Percentiles rank a stretch among this genome's conserved stretches.
These are phyloP conservation scores for Corvus cornix DNA, from an alignment of 2,113 vertebrate genomes.

Conservation along the genomic window DNA sequence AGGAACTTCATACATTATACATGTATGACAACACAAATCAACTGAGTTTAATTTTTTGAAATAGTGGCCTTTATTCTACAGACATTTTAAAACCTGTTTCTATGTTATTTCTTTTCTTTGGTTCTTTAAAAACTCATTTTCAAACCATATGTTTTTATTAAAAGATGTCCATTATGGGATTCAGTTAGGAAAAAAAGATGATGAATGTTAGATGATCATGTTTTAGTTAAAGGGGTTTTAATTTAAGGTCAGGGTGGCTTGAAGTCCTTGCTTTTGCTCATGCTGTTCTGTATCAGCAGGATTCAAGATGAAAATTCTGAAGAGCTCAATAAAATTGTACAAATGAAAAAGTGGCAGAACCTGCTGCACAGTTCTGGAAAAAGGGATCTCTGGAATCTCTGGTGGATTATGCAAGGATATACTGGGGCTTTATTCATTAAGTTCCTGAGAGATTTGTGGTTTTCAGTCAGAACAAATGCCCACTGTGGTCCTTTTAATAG, in stretches of 20 bases:
- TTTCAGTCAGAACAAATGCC: not conserved
- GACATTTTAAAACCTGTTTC: not conserved
- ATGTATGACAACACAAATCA: constrained; percentile 26
- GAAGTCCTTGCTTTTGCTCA: not conserved
- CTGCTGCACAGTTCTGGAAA: not conserved
- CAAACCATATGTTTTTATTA: not conserved
- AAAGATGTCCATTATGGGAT: not conserved
- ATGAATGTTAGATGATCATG: not conserved
- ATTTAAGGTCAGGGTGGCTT: not conserved
- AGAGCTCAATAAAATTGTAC: not conserved
- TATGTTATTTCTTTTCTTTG: not conserved
- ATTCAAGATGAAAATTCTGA: not conserved
- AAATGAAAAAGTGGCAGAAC: not conserved
- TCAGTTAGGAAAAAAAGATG: not conserved
- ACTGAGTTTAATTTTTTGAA: constrained; percentile 2
- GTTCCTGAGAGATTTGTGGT: not conserved
- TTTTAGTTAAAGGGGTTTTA: not conserved
- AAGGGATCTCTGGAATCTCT: not conserved
- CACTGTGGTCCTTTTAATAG: not conserved
- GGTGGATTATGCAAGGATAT: not conserved
- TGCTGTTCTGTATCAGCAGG: not conserved
- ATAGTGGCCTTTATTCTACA: not conserved
- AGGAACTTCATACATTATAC: not conserved
- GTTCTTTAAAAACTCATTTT: constrained; percentile 1
- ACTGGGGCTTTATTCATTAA: not conserved